These are phyloP conservation scores for Lucinisca nassula DNA, from an alignment of 2,888 invertebrate genomes.

Conservation along the genomic window DNA sequence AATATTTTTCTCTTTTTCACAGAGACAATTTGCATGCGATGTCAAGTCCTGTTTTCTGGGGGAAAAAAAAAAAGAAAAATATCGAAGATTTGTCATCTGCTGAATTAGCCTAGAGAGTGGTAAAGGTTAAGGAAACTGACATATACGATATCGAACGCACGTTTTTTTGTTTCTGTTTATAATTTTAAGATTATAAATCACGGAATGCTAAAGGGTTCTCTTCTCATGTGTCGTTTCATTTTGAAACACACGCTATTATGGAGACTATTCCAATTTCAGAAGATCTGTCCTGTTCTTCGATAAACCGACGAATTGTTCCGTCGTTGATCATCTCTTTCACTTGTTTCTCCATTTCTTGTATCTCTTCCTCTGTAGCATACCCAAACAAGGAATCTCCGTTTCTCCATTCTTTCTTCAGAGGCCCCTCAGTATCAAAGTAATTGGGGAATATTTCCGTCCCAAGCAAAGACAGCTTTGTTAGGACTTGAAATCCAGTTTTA, in stretches of 20 bases:
- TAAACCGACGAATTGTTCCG: background rate
- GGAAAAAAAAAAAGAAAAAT: too few relatives aligned
- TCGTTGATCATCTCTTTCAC: background rate
- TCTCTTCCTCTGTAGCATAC: background rate
- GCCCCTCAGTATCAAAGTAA: conserved; percentile 1
- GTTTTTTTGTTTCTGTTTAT: too few relatives aligned
- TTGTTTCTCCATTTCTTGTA: background rate
- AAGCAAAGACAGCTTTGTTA: background rate
- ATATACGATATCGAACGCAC: too few relatives aligned
- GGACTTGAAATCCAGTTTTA: background rate
- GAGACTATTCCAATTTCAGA: background rate
- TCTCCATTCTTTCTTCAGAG: conserved; percentile 7
- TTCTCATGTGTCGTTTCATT: too few relatives aligned
- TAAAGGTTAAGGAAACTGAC: too few relatives aligned
- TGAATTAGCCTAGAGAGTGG: too few relatives aligned
- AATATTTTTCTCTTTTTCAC: too few relatives aligned
- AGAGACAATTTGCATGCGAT: too few relatives aligned
- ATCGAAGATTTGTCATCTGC: too few relatives aligned
- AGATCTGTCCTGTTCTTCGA: background rate
- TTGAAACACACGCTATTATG: background rate
- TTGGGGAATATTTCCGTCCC: background rate
- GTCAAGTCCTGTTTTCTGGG: too few relatives aligned
- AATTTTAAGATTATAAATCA: too few relatives aligned
- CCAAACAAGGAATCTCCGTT: background rate
- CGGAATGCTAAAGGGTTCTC: too few relatives aligned